Percentiles rank a stretch among this genome's conserved stretches.
phyloP scores from a whole-genome alignment of 37 sponge, comb jelly and placozoan species.

The Ianthella basta region DNA sequence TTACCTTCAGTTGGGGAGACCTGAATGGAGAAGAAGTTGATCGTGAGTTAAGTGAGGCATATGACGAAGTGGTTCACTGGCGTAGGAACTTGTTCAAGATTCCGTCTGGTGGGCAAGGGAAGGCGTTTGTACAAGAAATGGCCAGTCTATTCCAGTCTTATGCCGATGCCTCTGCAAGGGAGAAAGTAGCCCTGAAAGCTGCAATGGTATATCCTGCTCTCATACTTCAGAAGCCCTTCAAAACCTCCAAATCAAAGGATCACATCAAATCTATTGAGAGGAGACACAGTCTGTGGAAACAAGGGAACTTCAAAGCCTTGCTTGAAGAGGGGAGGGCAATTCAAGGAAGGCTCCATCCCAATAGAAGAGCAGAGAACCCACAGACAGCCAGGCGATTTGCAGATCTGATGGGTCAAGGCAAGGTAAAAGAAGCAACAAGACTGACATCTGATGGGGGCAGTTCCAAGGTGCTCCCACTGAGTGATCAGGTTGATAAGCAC shows the following conservation, averaged over 20 bases:
- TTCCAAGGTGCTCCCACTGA: background rate
- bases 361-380: background rate
- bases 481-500: background rate
- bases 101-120: too few relatives aligned
- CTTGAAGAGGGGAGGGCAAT: conserved; percentile 4
- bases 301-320: conserved; percentile 7
- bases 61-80: too few relatives aligned
- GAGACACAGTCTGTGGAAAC: background rate
- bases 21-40: too few relatives aligned
- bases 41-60: too few relatives aligned
- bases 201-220: background rate
- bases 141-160: background rate
- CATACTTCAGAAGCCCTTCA: background rate
- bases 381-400: background rate
- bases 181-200: background rate
- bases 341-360: conserved; percentile 12
- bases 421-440: background rate
- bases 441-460: background rate
- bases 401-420: conserved; percentile 14
- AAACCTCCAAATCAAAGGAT: background rate
- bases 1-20: too few relatives aligned
- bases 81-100: too few relatives aligned
- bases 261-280: background rate
- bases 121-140: background rate
- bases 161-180: background rate